A percentile compares a stretch with the other conserved stretches of the same genome.
Conservation (phyloP, 2,888 invertebrate genomes). For the Abrostola tripartita region DNA sequence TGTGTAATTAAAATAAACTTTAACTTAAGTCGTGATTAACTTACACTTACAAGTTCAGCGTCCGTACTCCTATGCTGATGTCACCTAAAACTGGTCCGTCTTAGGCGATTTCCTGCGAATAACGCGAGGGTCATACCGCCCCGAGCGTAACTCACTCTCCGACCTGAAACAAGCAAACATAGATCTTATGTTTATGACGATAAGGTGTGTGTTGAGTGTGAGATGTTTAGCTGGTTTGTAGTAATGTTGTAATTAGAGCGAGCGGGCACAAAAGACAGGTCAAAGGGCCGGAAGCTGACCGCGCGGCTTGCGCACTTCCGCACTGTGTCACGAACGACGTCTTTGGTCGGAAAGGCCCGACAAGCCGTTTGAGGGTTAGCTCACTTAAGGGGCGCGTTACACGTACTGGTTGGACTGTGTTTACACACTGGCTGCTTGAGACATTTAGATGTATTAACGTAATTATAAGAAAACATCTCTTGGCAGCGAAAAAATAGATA, state of each 20-base stretch:
- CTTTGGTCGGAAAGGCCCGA: constrained; percentile 72
- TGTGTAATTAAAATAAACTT: constrained; percentile 37
- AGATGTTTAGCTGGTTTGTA: constrained; percentile 44
- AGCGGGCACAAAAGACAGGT: constrained; percentile 75
- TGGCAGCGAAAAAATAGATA: too few species aligned
- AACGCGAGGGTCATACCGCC: constrained; percentile 68
- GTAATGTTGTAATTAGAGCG: constrained; percentile 78
- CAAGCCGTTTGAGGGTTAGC: constrained; percentile 63
- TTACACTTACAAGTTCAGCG: constrained; percentile 29
- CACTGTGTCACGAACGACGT: constrained; percentile 71
- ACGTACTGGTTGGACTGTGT: constrained; percentile 11
- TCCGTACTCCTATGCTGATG: constrained; percentile 44
- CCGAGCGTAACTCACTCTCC: constrained; percentile 54
- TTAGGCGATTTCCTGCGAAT: constrained; percentile 77
- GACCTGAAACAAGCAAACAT: constrained; percentile 59
- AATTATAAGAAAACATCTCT: not conserved
- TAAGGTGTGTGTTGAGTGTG: constrained; percentile 44
- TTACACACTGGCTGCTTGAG: not conserved
- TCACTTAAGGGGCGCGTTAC: constrained; percentile 50
- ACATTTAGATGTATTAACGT: not conserved
- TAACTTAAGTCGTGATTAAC: constrained; percentile 28
- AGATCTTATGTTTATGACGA: constrained; percentile 48
- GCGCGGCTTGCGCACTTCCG: constrained; percentile 79
- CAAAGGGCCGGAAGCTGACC: constrained; percentile 86
- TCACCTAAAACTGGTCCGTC: constrained; percentile 71